Evolutionary conservation across 2,888 invertebrate species (phyloP), one percentile per base, ranked within the genome.

Genomic region (Coelinius sp.): DNA sequence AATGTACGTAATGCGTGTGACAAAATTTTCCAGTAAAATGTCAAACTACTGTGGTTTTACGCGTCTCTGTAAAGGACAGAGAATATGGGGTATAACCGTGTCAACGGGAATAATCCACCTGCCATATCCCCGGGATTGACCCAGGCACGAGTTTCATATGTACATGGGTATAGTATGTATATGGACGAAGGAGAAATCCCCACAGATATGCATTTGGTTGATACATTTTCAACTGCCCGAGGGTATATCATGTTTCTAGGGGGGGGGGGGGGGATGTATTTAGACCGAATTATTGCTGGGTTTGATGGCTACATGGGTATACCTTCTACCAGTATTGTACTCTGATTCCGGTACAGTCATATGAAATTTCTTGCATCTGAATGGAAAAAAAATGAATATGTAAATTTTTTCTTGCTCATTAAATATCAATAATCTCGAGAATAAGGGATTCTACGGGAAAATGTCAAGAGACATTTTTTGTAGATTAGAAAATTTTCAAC

Each of bases 41-140:
- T 53, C 65, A 64, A 69, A n/a, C n/a, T 35, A 27, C 25, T 25
- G 24, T 65, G 65, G 41, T 64, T 70, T 24, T 10, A n/a, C n/a
- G 38, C 22, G 22, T 62, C 46, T 35, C 59, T 53, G 66, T 27
- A 14, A 35, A 41, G 66, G 31, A 17, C 27, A 24, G 12, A 6
- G 38, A 20, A 70, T 22, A 27, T n/a, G 14, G 27, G n/a, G 25
- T 12, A 25, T 53, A 10, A 31, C 35, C 59, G 59, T 35, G 59
- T 35, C 35, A 31, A 59, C 59, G 35, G 31, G 31, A 59, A 59
- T 59, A 59, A 59, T 56, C 56, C 27, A 27, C 59, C 52, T 22
- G 52, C 25, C 27, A 53, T 14, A 59, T 31, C 59, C 31, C 59
- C 35, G 25, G 59, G 59, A 59, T 59, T 59, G 59, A 31, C 59